A percentile compares a stretch with the other conserved stretches of the same genome.
Conservation (phyloP, 2,797 vertebrate genomes). For the Thunnus albacares region DNA sequence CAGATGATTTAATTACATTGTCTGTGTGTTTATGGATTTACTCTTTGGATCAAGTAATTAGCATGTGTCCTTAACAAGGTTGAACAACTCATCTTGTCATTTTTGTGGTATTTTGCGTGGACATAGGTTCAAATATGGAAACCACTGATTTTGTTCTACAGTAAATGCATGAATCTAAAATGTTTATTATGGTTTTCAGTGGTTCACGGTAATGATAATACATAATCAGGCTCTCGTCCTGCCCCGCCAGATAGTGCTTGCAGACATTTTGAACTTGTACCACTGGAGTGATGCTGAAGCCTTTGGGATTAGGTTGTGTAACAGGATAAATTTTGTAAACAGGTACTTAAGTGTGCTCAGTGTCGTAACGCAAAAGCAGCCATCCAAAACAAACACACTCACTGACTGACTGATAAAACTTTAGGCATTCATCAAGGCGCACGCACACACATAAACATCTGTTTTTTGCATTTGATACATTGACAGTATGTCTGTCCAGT, state of each 20-base stretch:
- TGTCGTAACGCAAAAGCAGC: conserved; percentile 57
- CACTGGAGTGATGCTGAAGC: conserved; percentile 49
- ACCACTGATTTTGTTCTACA: conserved; percentile 7
- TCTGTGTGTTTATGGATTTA: conserved; percentile 81
- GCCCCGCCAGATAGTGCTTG: conserved; percentile 39
- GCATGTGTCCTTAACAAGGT: conserved; percentile 74
- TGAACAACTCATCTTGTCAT: conserved; percentile 46
- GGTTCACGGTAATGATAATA: conserved; percentile 30
- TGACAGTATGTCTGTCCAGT: conserved; percentile 63
- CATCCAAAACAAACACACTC: conserved; percentile 66
- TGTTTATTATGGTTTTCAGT: conserved; percentile 5
- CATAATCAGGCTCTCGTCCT: conserved; percentile 30
- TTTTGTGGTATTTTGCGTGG: conserved; percentile 30
- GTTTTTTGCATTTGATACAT: conserved; percentile 52
- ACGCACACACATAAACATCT: conserved; percentile 28
- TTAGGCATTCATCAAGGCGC: conserved; percentile 38
- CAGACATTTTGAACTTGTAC: conserved; percentile 60
- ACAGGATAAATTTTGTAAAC: conserved; percentile 73
- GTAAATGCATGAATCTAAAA: conserved; percentile 5
- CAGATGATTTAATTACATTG: conserved; percentile 73
- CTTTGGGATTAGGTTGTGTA: conserved; percentile 79
- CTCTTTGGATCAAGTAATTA: conserved; percentile 71
- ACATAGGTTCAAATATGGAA: conserved; percentile 30
- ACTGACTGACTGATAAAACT: conserved; percentile 41
- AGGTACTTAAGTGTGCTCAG: conserved; percentile 62